Percentiles rank a stretch among this genome's conserved stretches.
These are phyloP conservation scores for Tetramorium bicarinatum DNA, from an alignment of 2,888 invertebrate species.

Conservation along the genomic window DNA sequence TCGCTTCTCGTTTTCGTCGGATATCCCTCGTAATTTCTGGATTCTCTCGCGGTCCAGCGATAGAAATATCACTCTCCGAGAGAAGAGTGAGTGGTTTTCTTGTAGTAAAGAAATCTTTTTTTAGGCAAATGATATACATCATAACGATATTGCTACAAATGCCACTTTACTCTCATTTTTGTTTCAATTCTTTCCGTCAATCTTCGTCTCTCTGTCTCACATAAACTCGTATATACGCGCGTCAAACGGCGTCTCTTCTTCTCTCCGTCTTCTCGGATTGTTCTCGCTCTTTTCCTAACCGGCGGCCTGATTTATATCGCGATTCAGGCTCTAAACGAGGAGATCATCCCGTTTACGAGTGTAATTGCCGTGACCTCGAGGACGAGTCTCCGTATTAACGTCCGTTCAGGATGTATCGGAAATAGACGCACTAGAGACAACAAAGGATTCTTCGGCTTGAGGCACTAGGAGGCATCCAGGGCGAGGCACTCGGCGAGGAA, in stretches of 20 bases:
- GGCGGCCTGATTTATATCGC: constrained; percentile 26
- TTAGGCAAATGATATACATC: constrained; percentile 73
- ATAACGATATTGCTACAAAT: constrained; percentile 79
- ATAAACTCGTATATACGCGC: not conserved
- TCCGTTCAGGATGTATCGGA: constrained; percentile 65
- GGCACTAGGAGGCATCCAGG: constrained; percentile 90
- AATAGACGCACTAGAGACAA: constrained; percentile 81
- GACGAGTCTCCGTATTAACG: constrained; percentile 55
- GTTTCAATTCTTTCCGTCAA: constrained; percentile 39
- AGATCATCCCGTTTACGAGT: constrained; percentile 47
- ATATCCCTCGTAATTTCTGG: constrained; percentile 7
- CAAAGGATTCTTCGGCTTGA: constrained; percentile 82
- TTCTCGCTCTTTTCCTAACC: not conserved
- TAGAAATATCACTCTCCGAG: constrained; percentile 20
- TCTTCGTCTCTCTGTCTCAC: not conserved
- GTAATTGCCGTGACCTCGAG: constrained; percentile 55
- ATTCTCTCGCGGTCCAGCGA: not conserved
- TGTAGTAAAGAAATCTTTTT: constrained; percentile 72
- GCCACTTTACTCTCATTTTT: constrained; percentile 56
- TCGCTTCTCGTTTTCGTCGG: constrained; percentile 6
- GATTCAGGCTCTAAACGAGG: constrained; percentile 52
- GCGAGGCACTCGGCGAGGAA: constrained; percentile 96
- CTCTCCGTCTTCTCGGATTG: not conserved
- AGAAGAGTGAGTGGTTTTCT: constrained; percentile 61
- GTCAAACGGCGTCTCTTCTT: constrained; percentile 11